A percentile compares a stretch with the other conserved stretches of the same genome.
phyloP scores from a whole-genome alignment of 2,113 vertebrate genomes.

The Apistogramma diplotaenia region DNA sequence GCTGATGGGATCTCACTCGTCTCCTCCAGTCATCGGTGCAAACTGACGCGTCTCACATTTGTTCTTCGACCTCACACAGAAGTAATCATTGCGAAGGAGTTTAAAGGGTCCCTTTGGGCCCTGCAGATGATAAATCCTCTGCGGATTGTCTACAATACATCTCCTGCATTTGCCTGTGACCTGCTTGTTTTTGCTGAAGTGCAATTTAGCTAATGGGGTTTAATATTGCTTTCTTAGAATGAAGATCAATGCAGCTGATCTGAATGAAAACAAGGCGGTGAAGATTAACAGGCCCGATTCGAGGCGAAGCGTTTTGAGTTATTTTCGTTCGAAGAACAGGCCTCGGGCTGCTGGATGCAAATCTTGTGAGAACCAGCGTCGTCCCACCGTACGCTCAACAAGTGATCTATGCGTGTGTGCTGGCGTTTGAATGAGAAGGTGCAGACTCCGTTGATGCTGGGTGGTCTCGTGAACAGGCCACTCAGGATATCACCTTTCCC shows the following conservation, averaged over 20 bases:
- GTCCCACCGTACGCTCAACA: constrained; percentile 5
- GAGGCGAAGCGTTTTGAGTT: not conserved
- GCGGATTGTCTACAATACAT: not conserved
- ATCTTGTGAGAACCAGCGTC: not conserved
- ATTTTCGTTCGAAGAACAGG: not conserved
- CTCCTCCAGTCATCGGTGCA: constrained; percentile 3
- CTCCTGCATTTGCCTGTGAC: not conserved
- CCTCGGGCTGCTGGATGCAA: not conserved
- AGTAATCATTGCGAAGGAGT: constrained; percentile 30
- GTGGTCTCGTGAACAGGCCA: constrained; percentile 57
- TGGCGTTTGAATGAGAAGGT: constrained; percentile 49
- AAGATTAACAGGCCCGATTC: constrained; percentile 5
- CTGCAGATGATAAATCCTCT: not conserved
- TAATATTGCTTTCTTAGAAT: constrained; percentile 9
- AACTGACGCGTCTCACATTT: constrained; percentile 15
- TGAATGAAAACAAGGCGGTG: not conserved
- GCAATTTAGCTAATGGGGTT: constrained; percentile 48
- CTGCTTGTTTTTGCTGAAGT: not conserved
- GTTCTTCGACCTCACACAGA: constrained; percentile 32
- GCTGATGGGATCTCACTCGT: not conserved
- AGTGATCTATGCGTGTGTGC: constrained; percentile 23
- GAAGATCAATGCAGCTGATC: constrained; percentile 32
- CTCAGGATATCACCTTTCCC: constrained; percentile 53
- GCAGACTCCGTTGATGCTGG: constrained; percentile 56
- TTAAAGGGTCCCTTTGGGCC: constrained; percentile 28